Conservation (phyloP, 2,797 vertebrate genomes). For the Onychomys leucogaster region DNA sequence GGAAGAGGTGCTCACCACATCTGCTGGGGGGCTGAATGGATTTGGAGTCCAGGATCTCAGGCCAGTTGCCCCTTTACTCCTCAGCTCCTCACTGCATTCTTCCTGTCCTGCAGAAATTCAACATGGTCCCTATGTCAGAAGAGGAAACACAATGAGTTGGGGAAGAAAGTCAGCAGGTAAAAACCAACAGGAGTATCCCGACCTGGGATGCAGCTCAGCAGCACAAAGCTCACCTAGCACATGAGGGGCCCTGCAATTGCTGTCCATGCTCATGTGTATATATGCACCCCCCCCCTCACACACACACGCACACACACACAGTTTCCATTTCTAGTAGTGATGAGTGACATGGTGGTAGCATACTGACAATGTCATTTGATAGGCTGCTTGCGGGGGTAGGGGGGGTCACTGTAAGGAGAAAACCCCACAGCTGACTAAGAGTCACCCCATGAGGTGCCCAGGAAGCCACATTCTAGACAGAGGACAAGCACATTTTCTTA, state of each 20-base stretch:
- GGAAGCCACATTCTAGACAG: neutral
- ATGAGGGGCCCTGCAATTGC: neutral
- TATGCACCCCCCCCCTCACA: no score
- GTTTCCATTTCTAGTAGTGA: neutral
- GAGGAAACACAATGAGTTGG: neutral
- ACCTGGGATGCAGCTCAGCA: neutral
- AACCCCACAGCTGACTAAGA: neutral
- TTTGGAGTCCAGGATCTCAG: neutral
- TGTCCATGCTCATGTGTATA: neutral
- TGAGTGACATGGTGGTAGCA: no score
- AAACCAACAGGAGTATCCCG: neutral
- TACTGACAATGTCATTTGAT: neutral
- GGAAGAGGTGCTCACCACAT: fast-evolving
- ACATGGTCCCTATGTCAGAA: neutral
- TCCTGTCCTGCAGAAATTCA: neutral
- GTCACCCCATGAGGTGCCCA: neutral
- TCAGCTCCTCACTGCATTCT: neutral
- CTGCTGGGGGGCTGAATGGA: neutral
- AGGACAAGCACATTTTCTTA: neutral
- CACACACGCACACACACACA: neutral
- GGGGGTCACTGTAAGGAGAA: neutral
- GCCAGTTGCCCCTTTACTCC: neutral
- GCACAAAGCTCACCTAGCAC: no score
- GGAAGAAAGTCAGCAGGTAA: neutral
- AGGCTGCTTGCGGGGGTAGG: neutral